These are phyloP conservation scores for Exaiptasia diaphana DNA, from an alignment of 64 coral and sea anemone species.

Conservation along the genomic window DNA sequence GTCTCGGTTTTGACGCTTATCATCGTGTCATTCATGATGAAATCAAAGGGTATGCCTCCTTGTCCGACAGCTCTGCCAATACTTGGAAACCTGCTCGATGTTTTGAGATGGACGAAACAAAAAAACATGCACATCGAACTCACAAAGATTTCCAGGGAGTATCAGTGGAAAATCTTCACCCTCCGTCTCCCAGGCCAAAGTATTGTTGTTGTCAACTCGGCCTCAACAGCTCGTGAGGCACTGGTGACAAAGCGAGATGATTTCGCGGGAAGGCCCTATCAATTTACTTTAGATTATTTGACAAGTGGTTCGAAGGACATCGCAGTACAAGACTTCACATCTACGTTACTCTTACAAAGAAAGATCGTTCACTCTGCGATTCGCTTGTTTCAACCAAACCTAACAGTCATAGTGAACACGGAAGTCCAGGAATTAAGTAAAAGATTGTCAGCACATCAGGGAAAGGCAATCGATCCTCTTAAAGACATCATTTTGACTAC, in stretches of 20 bases:
- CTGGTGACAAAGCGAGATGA: not conserved
- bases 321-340: not conserved
- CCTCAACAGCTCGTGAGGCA: not conserved
- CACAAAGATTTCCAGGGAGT: conserved; percentile 33
- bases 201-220: not conserved
- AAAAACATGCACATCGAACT: conserved; percentile 44
- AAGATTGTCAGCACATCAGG: not conserved
- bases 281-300: not conserved
- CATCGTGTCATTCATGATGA: too few relatives aligned
- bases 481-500: not conserved
- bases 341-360: not conserved
- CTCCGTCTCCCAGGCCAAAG: not conserved
- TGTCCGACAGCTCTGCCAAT: conserved; percentile 40
- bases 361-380: not conserved
- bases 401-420: not conserved
- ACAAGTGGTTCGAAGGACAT: not conserved
- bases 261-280: not conserved
- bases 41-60: conserved; percentile 27
- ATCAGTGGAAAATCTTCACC: conserved; percentile 37
- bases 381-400: not conserved
- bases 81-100: conserved; percentile 33
- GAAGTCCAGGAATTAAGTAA: not conserved
- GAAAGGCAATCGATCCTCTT: not conserved
- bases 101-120: not conserved
- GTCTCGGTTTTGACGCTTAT: too few relatives aligned